Evolutionary conservation across 2,113 vertebrate genomes (phyloP).

Genomic region (Zonotrichia leucophrys): DNA sequence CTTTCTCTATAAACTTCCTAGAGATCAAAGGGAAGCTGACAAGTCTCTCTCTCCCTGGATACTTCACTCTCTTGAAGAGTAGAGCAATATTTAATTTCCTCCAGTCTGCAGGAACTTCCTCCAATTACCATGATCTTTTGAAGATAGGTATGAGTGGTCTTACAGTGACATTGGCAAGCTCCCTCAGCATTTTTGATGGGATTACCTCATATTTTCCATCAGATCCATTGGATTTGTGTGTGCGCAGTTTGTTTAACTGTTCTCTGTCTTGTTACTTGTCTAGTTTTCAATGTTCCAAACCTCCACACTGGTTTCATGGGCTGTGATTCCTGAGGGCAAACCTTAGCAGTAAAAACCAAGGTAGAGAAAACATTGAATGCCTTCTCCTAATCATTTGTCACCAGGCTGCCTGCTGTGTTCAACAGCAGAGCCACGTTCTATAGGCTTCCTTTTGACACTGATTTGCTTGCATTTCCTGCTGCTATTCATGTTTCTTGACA

Average conservation of each 20-base stretch:
- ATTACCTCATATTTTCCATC: neutral
- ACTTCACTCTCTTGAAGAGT: neutral
- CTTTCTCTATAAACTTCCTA: neutral
- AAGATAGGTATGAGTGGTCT: neutral
- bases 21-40: neutral
- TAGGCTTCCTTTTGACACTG: neutral
- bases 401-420: neutral
- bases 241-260: neutral
- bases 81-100: neutral
- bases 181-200: neutral
- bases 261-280: neutral
- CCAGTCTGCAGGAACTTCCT: neutral
- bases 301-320: neutral
- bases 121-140: neutral
- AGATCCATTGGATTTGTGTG: neutral
- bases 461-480: neutral
- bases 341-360: neutral
- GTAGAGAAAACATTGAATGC: neutral
- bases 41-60: neutral
- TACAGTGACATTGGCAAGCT: neutral
- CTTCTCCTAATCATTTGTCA: neutral
- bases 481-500: neutral
- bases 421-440: neutral
- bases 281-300: neutral
- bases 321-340: neutral